phyloP scores from a whole-genome alignment of 2,888 invertebrate species.

The Hydrotaea cyrtoneurina region DNA sequence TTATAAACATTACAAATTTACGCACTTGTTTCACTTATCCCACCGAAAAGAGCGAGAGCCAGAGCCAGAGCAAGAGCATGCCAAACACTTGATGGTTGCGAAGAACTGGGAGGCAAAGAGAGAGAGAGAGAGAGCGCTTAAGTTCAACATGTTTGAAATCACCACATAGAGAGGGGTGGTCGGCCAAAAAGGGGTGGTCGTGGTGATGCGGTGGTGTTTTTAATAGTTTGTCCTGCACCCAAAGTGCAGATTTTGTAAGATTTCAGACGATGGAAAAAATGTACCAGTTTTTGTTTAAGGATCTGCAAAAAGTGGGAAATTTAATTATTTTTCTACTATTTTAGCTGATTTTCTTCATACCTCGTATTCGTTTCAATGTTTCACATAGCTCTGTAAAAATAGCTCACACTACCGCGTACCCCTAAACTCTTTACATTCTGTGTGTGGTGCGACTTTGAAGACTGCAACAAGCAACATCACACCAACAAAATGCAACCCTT shows the following conservation, averaged over 20 bases:
- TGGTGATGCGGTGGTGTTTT: not conserved
- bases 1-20: conserved; percentile 33
- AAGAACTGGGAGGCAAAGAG: not conserved
- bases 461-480: conserved; percentile 44
- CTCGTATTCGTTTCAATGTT: conserved; percentile 35
- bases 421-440: conserved; percentile 13
- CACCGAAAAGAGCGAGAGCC: not conserved
- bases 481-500: conserved; percentile 59
- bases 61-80: not conserved
- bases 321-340: conserved; percentile 11
- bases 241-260: not conserved
- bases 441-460: conserved; percentile 29
- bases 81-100: not conserved
- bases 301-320: not conserved
- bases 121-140: not conserved
- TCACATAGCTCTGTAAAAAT: conserved; percentile 49
- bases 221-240: not conserved
- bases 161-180: conserved; percentile 13
- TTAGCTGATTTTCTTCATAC: conserved; percentile 11
- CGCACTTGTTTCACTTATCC: conserved; percentile 43
- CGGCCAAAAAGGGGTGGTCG: conserved; percentile 29
- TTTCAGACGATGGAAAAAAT: not conserved
- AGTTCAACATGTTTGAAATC: conserved; percentile 57
- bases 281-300: not conserved
- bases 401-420: conserved; percentile 54